Evolutionary conservation across 2,888 invertebrate species (phyloP).

Genomic region (Candidula unifasciata): DNA sequence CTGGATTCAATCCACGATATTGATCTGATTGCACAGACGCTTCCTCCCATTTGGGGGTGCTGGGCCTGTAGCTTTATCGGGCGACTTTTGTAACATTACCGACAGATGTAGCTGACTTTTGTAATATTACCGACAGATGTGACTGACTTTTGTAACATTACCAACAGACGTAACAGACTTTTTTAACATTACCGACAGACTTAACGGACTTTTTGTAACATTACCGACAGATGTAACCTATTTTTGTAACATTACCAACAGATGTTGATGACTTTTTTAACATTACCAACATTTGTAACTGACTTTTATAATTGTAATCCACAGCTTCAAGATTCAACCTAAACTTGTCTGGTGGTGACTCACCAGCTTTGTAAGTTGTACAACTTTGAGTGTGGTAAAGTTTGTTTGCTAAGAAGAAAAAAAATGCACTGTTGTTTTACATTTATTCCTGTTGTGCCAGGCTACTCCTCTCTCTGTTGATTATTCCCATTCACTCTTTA

Average conservation of each 20-base stretch:
- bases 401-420: neutral
- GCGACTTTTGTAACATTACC: too few species aligned
- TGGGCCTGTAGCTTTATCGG: too few species aligned
- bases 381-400: neutral
- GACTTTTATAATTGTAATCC: conserved; percentile 50
- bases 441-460: neutral
- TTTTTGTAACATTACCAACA: neutral
- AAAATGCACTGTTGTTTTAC: neutral
- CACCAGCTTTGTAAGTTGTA: conserved; percentile 69
- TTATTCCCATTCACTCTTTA: too few species aligned
- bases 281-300: too few species aligned
- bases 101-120: neutral
- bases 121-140: neutral
- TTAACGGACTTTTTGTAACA: too few species aligned
- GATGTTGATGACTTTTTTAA: neutral
- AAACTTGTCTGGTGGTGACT: conserved; percentile 62
- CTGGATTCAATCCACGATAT: too few species aligned
- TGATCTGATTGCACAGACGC: too few species aligned
- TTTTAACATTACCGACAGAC: too few species aligned
- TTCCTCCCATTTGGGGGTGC: too few species aligned
- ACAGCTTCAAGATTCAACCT: conserved; percentile 67
- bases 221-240: neutral
- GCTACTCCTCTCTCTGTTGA: too few species aligned
- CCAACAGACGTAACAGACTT: too few species aligned
- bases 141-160: neutral